Evolutionary conservation across 1,140 invertebrate genomes (phyloP).

Genomic region (Melipona quadrifasciata): DNA sequence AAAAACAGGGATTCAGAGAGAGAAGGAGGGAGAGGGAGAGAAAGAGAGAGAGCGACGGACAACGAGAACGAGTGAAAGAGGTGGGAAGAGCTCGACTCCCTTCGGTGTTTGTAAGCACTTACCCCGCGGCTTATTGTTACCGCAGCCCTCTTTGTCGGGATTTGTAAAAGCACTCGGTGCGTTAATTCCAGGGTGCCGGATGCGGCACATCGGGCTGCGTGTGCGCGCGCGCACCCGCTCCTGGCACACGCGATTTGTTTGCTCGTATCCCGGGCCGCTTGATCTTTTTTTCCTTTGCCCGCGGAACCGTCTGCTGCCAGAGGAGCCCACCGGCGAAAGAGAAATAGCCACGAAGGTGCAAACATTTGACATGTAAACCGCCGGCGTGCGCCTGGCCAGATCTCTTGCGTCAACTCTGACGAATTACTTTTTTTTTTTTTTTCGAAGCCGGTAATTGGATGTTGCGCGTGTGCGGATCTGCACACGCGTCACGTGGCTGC

Average conservation of each 20-base stretch:
- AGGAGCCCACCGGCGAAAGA: background rate
- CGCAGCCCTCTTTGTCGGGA: constrained; percentile 73
- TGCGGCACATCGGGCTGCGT: constrained; percentile 42
- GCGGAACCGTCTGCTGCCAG: constrained; percentile 12
- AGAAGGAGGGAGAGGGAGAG: background rate
- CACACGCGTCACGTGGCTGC: too few relatives aligned
- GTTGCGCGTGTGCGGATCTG: background rate
- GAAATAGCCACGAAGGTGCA: constrained; percentile 21
- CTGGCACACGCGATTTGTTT: constrained; percentile 55
- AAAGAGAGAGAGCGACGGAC: constrained; percentile 4
- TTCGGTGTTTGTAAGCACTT: constrained; percentile 75
- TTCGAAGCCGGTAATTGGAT: background rate
- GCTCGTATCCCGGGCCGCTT: constrained; percentile 29
- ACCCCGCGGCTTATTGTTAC: constrained; percentile 75
- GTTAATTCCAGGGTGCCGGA: constrained; percentile 71
- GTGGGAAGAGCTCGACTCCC: constrained; percentile 49
- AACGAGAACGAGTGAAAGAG: constrained; percentile 11
- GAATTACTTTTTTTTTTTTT: background rate
- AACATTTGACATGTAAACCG: constrained; percentile 30
- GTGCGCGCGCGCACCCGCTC: constrained; percentile 31
- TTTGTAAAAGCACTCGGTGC: constrained; percentile 75
- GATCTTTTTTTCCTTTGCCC: constrained; percentile 40
- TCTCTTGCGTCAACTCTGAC: background rate
- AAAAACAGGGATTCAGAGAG: background rate
- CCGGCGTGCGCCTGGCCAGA: too few relatives aligned